phyloP scores from a whole-genome alignment of 2,888 invertebrate genomes.

The Stenchaetothrips biformis region DNA sequence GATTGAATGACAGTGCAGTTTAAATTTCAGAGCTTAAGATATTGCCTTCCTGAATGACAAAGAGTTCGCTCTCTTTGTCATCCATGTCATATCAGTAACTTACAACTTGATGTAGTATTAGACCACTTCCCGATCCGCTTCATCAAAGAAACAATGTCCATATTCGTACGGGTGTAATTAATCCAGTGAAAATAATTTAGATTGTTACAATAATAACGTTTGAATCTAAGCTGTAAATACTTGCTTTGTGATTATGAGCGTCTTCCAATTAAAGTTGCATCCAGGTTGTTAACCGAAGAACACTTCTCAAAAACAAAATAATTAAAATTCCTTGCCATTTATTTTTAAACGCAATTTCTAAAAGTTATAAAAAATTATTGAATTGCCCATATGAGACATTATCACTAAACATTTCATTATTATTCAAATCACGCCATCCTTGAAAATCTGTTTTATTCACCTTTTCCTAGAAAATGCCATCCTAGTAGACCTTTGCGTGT shows the following conservation, averaged over 20 bases:
- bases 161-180: neutral
- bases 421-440: too few relatives aligned
- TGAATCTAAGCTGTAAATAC: neutral
- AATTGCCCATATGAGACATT: too few relatives aligned
- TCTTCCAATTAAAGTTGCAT: neutral
- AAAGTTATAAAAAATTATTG: neutral
- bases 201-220: neutral
- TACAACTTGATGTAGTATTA: neutral
- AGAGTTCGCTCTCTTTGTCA: neutral
- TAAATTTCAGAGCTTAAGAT: too few relatives aligned
- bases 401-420: too few relatives aligned
- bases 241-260: neutral
- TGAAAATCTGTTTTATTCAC: too few relatives aligned
- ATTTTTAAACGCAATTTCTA: neutral
- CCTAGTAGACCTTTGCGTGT: too few relatives aligned
- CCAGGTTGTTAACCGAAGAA: conserved; percentile 3
- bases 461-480: too few relatives aligned
- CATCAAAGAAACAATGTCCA: conserved; percentile 11
- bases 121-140: neutral
- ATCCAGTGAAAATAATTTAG: neutral
- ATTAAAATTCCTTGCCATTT: neutral
- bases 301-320: neutral
- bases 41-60: too few relatives aligned
- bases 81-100: neutral
- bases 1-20: too few relatives aligned